Percentiles rank a stretch among this genome's conserved stretches.
Evolutionary conservation across 2,113 vertebrate species (phyloP).

Genomic region (Malaclemys terrapin): DNA sequence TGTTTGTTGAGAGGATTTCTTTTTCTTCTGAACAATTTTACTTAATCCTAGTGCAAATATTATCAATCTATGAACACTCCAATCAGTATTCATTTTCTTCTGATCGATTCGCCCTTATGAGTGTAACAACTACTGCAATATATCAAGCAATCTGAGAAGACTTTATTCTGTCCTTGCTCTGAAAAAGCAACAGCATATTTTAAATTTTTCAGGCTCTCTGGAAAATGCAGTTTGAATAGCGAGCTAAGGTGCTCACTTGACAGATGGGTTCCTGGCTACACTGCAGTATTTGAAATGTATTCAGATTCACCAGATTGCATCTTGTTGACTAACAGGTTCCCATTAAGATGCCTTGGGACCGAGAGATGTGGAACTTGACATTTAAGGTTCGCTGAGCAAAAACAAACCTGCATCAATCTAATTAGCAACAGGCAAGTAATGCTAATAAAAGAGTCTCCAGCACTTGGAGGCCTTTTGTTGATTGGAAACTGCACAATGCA

Average conservation of each 20-base stretch:
- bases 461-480: background rate
- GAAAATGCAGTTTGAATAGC: slow-evolving; percentile 14
- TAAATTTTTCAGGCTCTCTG: slow-evolving; percentile 12
- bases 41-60: slow-evolving; percentile 48
- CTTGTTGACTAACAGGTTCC: slow-evolving; percentile 45
- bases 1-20: background rate
- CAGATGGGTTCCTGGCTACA: slow-evolving; percentile 41
- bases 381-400: slow-evolving; percentile 50
- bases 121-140: background rate
- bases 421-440: slow-evolving; percentile 30
- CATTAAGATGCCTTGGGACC: slow-evolving; percentile 30
- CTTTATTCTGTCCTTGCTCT: slow-evolving; percentile 45
- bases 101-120: slow-evolving; percentile 23
- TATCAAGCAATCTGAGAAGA: background rate
- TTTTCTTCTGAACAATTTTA: background rate
- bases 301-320: slow-evolving; percentile 41
- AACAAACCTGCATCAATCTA: slow-evolving; percentile 21
- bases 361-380: slow-evolving; percentile 16
- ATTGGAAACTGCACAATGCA: background rate
- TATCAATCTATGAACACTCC: background rate
- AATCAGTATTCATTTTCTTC: background rate
- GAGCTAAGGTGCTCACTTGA: slow-evolving; percentile 47
- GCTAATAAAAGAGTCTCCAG: background rate
- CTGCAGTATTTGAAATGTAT: background rate
- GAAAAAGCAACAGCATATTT: slow-evolving; percentile 12